Base-by-base conservation (phyloP, 2,797 vertebrate genomes). In the Argentina silus region DNA sequence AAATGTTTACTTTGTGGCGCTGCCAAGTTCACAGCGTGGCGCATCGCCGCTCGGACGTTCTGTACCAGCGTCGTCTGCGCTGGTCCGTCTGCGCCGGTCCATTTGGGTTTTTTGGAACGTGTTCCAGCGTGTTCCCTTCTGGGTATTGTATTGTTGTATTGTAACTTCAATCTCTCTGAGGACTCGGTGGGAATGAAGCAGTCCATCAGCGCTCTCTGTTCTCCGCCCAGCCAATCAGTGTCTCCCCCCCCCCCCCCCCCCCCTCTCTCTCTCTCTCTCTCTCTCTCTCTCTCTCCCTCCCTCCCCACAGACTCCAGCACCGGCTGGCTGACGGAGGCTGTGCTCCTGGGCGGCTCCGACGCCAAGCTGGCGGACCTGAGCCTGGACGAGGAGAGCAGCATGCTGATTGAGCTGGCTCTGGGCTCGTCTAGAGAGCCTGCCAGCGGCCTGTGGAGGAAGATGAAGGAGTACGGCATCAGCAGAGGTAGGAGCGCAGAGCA, bases 401-500 rank as follows among this genome's bases (percentile, higher is more conserved):
- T 80, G 61, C 87, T 95, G 76, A 74, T 95, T 51, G 94, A 95
- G 11, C 83, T 95, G 69, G 93, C 93, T 0, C 85, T 95, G 53
- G 94, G 94, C 42, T 88, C 90, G 27, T 83, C 88, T 2, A 85
- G 90, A 77, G 94, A 93, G 77, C 81, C 89, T 21, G 93, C 94
- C 55, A 80, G 87, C 11, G 78, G 80, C 45, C 84, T 95, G 67
- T 93, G 93, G 93, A 91, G 81, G 81, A 94, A 91, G 80, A 93
- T 95, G 93, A 93, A 94, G 86, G 94, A 93, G 69, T 94, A 93
- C 10, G 92, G 93, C 15, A 86, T 85, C 3, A 91, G 88, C 78
- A 92, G 91, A 90, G 94, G 94, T 93, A 55, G 8, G 42, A 3
- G 11, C 0, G 47, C 12, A 11, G 27, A 9, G 36, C 27, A 36